Base-by-base conservation (phyloP, 1,140 invertebrate species). In the Diachasmimorpha longicaudata region DNA sequence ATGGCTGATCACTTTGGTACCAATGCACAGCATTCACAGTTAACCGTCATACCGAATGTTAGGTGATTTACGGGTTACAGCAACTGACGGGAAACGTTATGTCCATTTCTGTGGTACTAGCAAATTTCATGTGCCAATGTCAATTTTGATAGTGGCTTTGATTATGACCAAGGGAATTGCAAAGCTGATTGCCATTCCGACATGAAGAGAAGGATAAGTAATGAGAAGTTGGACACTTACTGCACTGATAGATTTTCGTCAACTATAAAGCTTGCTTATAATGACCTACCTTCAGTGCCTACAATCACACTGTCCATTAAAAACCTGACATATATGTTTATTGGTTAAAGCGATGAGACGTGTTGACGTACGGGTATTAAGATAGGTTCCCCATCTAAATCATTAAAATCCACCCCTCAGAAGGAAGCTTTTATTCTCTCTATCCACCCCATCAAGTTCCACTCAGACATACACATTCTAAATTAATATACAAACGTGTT, bases 1-100 rank as follows among this genome's bases (percentile, higher is more conserved):
- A 78, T 78, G 71, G 72, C 71, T 70, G 72, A 67, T 67, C 58
- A 63, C 58, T 63, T 63, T 63, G 58, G 19, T 31, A 25, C 23
- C 58, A 8, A 16, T 8, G 23, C 58, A 63, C 58, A 55, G 48
- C 48, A 19, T 21, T 63, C 23, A 8, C 58, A 63, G 58, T 63
- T 63, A 63, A 63, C 19, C 58, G 58, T 63, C 58, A 63, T 19
- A 63, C 58, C 58, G 13, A 23, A 63, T 63, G 58, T 63, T 5
- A 1, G 58, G 11, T 63, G 58, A 63, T 63, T 63, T 63, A 63
- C 58, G 58, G 19, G 21, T 63, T 63, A 25, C 23, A 23, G 39
- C 58, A 63, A 63, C 58, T 63, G 58, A 63, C 23, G 58, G 21
- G 5, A 63, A 63, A 63, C 23, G 58, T 21, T 25, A 63, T 25